Evolutionary conservation across 2,113 vertebrate species (phyloP).

Genomic region (Romanogobio albipinnatus): DNA sequence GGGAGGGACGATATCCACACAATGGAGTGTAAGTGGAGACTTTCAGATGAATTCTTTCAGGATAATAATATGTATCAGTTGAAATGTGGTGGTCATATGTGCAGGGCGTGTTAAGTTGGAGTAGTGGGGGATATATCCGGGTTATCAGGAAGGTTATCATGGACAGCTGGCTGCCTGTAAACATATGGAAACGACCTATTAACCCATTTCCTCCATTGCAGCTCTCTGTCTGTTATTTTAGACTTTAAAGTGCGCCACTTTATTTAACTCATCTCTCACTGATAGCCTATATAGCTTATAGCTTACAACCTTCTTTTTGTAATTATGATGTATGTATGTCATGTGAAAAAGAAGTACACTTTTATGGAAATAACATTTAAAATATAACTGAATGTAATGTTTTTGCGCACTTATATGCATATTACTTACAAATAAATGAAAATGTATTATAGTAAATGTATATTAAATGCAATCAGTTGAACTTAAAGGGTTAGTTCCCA

Average conservation of each 20-base stretch:
- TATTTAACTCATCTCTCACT: conserved; percentile 3
- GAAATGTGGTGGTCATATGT: neutral
- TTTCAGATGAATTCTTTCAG: neutral
- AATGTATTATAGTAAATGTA: too few species aligned
- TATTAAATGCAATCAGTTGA: too few species aligned
- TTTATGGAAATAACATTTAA: neutral
- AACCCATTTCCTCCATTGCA: conserved; percentile 57
- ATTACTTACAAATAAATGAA: too few species aligned
- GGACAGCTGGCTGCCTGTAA: conserved; percentile 47
- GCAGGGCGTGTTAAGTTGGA: neutral
- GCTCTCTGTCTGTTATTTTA: conserved; percentile 44
- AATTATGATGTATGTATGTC: neutral
- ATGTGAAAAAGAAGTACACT: neutral
- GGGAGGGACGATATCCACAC: neutral
- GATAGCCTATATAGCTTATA: neutral
- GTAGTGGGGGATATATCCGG: conserved; percentile 18
- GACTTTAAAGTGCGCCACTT: neutral
- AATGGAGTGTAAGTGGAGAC: neutral
- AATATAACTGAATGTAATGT: too few species aligned
- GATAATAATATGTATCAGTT: conserved; percentile 4
- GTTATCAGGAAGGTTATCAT: conserved; percentile 63
- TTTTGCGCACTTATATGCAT: too few species aligned
- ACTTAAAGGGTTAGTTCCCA: too few species aligned
- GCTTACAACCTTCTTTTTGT: conserved; percentile 6
- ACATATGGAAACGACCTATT: conserved; percentile 60